Base-by-base conservation (phyloP, 2,113 vertebrate species). In the Anhinga anhinga region DNA sequence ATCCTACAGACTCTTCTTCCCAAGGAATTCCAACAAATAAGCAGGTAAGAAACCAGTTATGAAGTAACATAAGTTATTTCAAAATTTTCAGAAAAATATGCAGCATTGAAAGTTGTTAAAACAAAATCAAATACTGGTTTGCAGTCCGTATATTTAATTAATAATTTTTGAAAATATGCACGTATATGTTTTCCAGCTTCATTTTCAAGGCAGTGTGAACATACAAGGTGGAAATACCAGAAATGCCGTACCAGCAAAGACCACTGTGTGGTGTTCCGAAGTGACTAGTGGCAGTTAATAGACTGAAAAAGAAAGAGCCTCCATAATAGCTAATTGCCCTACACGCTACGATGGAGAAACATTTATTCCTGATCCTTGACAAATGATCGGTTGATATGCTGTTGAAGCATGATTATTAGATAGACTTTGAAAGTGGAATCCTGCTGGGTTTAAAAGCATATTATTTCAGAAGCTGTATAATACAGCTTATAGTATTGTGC, bases 31-130 rank as follows among this genome's bases (percentile, higher is more conserved):
- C 76, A 0, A 40, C 96, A 53, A 97, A 91, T 87, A 98, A 98
- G 97, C 98, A 98, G 98, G 98, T 98, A 94, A 97, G 78, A 73
- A 17, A 0, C 30, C 19, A 79, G 19, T 70, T 44, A 23, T 21
- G 26, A 83, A 63, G 7, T 47, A 36, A 58, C 47, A 7, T 47
- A 63, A 86, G 72, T 23, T 21, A 42, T 36, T 89, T 50, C 15
- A 21, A 40, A 86, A 34, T n/a, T 30, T 61, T 30, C 27, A 55
- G 78, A 66, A 88, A 66, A 69, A 65, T 17, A 13, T 1, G 15
- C 29, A 55, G 22, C 18, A 10, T 10, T 82, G 53, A 13, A 89
- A 85, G 14, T 38, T 83, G 26, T 38, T 71, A 62, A 72, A 94
- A 85, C 65, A 62, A 72, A 94, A 85, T 69, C 29, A 77, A 85